These are phyloP conservation scores for Hydropotes inermis DNA, from an alignment of 2,113 vertebrate species.

Conservation along the genomic window DNA sequence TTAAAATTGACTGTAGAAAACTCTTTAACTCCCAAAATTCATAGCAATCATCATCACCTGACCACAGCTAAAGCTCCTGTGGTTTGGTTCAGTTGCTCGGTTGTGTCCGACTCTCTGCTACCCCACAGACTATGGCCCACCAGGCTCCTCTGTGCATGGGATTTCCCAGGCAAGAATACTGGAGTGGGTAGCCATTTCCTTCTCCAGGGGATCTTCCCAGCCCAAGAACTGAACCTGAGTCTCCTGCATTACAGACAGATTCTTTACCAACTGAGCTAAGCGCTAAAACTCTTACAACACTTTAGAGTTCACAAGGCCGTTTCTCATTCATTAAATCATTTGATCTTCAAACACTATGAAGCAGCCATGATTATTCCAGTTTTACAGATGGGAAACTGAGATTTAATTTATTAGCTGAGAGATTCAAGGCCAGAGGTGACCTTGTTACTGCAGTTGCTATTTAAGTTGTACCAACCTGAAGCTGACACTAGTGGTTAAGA, in stretches of 20 bases:
- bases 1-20: neutral
- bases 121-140: neutral
- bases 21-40: neutral
- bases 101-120: neutral
- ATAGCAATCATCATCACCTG: neutral
- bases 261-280: neutral
- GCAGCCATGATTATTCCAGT: neutral
- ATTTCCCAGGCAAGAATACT: neutral
- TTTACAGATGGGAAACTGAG: neutral
- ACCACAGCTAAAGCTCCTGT: neutral
- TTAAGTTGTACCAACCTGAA: no score
- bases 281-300: neutral
- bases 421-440: neutral
- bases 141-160: neutral
- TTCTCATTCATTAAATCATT: neutral
- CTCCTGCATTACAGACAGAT: neutral
- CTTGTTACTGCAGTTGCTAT: neutral
- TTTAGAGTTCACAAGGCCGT: neutral
- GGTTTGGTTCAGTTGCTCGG: neutral
- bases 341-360: neutral
- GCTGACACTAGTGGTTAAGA: neutral
- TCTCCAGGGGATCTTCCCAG: neutral
- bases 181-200: neutral
- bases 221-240: neutral
- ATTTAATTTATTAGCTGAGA: neutral